A percentile compares a stretch with the other conserved stretches of the same genome.
phyloP scores from a whole-genome alignment of 2,797 vertebrate species.

The Hafferia zeledoni region DNA sequence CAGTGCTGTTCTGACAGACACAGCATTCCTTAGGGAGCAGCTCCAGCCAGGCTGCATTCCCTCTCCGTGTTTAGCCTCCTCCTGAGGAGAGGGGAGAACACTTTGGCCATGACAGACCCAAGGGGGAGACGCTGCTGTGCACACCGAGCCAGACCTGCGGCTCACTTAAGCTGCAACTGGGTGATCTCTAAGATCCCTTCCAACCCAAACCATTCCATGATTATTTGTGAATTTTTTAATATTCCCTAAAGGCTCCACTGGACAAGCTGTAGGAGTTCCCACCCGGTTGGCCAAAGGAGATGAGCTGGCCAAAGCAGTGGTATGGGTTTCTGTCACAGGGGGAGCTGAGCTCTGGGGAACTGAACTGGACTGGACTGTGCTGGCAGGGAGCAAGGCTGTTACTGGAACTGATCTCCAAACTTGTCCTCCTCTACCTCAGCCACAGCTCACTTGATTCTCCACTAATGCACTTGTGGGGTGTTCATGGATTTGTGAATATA shows the following conservation, averaged over 20 bases:
- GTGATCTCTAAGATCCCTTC: background rate
- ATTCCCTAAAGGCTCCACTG: background rate
- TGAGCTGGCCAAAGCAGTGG: background rate
- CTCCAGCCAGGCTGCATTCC: background rate
- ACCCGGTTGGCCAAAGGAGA: background rate
- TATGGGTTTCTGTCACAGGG: background rate
- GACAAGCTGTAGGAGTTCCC: background rate
- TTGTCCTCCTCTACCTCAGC: background rate
- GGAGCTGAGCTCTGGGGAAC: background rate
- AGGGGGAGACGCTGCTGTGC: background rate
- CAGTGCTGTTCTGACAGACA: background rate
- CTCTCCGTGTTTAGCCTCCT: background rate
- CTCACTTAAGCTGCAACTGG: background rate
- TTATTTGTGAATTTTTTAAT: background rate
- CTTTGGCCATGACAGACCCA: conserved; percentile 20
- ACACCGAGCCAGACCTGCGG: background rate
- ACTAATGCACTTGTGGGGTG: background rate
- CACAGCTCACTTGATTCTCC: background rate
- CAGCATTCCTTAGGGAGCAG: conserved; percentile 20
- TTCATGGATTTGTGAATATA: background rate
- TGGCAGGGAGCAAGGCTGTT: background rate
- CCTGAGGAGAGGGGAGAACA: background rate
- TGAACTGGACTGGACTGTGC: background rate
- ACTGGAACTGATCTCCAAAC: background rate
- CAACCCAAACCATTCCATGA: background rate